Conservation (phyloP, 2,113 vertebrate genomes). For the Chaetops frenatus region DNA sequence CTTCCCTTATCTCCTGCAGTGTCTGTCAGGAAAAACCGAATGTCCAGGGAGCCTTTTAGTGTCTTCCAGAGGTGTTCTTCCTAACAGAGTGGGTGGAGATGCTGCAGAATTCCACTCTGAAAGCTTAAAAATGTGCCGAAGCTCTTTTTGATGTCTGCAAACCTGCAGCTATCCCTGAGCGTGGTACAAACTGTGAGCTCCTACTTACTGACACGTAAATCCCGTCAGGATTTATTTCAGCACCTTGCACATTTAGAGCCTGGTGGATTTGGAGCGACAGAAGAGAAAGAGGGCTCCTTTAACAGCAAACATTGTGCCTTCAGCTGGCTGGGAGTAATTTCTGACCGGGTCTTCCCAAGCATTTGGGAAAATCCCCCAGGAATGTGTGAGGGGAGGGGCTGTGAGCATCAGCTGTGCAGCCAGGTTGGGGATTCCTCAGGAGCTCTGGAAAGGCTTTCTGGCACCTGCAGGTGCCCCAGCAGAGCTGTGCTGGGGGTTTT, state of each 20-base stretch:
- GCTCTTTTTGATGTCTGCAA: neutral
- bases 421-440: neutral
- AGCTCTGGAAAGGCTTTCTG: neutral
- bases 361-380: neutral
- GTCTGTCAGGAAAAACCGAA: neutral
- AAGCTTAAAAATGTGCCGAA: neutral
- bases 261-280: neutral
- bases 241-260: neutral
- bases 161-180: rapidly evolving
- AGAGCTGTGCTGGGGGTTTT: neutral
- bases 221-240: neutral
- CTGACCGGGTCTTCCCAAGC: neutral
- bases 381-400: neutral
- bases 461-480: neutral
- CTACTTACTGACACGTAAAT: rapidly evolving
- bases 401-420: neutral
- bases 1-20: neutral
- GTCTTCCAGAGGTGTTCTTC: neutral
- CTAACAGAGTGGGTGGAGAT: neutral
- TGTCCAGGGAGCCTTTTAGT: neutral
- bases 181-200: too few species aligned
- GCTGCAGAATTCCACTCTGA: neutral
- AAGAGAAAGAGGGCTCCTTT: neutral
- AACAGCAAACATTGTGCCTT: rapidly evolving
- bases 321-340: neutral